phyloP scores from a whole-genome alignment of 2,797 vertebrate species.

The Hypotaenidia okinawae region DNA sequence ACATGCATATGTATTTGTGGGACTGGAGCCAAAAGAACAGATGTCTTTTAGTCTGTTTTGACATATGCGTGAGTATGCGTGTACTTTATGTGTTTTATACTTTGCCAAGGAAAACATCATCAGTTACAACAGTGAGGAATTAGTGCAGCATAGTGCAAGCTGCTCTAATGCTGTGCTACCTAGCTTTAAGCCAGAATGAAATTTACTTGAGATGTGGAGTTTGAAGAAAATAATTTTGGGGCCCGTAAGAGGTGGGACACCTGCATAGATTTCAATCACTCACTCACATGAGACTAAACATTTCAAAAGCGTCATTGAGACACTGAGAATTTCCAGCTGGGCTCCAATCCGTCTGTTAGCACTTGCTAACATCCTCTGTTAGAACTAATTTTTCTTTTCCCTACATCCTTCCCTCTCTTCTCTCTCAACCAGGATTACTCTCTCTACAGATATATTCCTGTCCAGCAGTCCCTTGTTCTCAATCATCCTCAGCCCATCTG shows the following conservation, averaged over 20 bases:
- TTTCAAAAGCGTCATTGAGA: neutral
- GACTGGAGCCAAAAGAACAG: conserved; percentile 32
- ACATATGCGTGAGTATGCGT: neutral
- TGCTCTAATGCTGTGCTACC: neutral
- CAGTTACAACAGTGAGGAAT: neutral
- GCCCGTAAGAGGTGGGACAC: neutral
- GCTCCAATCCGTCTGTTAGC: neutral
- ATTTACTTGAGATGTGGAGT: neutral
- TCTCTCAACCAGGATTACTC: neutral
- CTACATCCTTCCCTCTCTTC: neutral
- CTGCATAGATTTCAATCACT: neutral
- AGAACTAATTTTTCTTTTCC: neutral
- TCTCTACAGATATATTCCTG: neutral
- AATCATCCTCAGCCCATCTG: neutral
- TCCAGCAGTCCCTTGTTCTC: neutral
- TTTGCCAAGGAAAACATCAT: conserved; percentile 40
- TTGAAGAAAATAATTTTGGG: neutral
- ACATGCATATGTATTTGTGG: neutral
- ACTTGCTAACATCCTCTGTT: neutral
- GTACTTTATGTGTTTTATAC: conserved; percentile 27
- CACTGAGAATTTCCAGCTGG: neutral
- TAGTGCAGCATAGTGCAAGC: neutral
- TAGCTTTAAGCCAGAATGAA: conserved; percentile 9
- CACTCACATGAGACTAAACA: conserved; percentile 24
- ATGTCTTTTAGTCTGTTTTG: conserved; percentile 43